These are phyloP conservation scores for Camponotus vicinus DNA, from an alignment of 1,140 invertebrate genomes.

Conservation along the genomic window DNA sequence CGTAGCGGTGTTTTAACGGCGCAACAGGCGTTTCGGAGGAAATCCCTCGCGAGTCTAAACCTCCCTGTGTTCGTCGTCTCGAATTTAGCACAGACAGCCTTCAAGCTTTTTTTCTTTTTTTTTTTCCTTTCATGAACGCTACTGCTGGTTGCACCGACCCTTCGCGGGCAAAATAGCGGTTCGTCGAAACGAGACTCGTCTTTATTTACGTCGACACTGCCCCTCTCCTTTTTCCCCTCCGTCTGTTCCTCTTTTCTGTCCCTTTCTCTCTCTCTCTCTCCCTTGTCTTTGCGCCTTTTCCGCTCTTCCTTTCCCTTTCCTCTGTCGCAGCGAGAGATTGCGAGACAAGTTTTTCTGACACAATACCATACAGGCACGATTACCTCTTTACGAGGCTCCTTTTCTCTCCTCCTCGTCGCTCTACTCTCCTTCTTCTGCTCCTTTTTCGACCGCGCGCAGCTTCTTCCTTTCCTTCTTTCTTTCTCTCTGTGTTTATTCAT, in stretches of 20 bases:
- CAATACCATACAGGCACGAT: constrained; percentile 16
- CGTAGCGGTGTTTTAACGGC: constrained; percentile 33
- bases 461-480: neutral
- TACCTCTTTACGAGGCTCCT: neutral
- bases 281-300: neutral
- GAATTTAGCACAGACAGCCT: constrained; percentile 73
- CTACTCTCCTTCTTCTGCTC: neutral
- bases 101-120: constrained; percentile 63
- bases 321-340: constrained; percentile 20
- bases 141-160: constrained; percentile 45
- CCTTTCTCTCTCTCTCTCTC: too few relatives aligned
- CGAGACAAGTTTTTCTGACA: constrained; percentile 41
- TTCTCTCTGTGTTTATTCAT: constrained; percentile 21
- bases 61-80: constrained; percentile 29
- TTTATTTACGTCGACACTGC: constrained; percentile 64
- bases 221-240: neutral
- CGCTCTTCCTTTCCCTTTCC: constrained; percentile 15
- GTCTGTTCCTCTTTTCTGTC: neutral
- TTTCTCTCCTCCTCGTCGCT: too few relatives aligned
- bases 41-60: neutral
- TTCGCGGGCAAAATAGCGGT: constrained; percentile 59
- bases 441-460: neutral
- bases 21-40: constrained; percentile 66
- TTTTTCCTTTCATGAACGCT: constrained; percentile 56
- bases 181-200: constrained; percentile 56